phyloP scores from a whole-genome alignment of 2,888 invertebrate species.

The Acleris literana region DNA sequence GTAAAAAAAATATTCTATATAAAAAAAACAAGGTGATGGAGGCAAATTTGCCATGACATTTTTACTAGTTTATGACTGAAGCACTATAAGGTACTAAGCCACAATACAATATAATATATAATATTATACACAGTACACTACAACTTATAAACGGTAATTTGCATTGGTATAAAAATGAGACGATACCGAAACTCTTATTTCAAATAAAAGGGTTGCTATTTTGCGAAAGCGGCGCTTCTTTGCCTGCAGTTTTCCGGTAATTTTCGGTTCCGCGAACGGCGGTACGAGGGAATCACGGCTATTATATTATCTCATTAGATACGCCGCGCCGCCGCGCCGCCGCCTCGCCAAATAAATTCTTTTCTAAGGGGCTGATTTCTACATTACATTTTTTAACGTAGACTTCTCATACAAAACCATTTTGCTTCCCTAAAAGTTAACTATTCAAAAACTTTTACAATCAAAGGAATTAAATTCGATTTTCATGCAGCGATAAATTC shows the following conservation, averaged over 20 bases:
- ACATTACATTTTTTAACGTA: constrained; percentile 57
- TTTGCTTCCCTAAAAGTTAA: background rate
- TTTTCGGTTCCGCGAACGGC: constrained; percentile 71
- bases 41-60: too few species aligned
- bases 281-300: constrained; percentile 75
- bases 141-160: constrained; percentile 15
- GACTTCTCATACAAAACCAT: constrained; percentile 6
- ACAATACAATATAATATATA: too few species aligned
- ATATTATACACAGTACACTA: background rate
- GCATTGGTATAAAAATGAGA: constrained; percentile 25
- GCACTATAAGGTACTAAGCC: too few species aligned
- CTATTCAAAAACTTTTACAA: constrained; percentile 13
- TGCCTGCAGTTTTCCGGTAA: constrained; percentile 76
- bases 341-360: constrained; percentile 76
- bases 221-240: constrained; percentile 53
- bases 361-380: constrained; percentile 66
- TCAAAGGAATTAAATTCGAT: constrained; percentile 31
- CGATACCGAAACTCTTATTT: constrained; percentile 45
- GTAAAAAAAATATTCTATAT: too few species aligned
- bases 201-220: constrained; percentile 52
- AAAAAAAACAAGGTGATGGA: too few species aligned
- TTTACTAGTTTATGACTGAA: too few species aligned
- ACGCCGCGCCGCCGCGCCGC: constrained; percentile 67
- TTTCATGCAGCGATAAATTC: constrained; percentile 36
- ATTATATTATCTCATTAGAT: constrained; percentile 83